Evolutionary conservation across 2,888 invertebrate species (phyloP).

Genomic region (Harpalus rufipes): DNA sequence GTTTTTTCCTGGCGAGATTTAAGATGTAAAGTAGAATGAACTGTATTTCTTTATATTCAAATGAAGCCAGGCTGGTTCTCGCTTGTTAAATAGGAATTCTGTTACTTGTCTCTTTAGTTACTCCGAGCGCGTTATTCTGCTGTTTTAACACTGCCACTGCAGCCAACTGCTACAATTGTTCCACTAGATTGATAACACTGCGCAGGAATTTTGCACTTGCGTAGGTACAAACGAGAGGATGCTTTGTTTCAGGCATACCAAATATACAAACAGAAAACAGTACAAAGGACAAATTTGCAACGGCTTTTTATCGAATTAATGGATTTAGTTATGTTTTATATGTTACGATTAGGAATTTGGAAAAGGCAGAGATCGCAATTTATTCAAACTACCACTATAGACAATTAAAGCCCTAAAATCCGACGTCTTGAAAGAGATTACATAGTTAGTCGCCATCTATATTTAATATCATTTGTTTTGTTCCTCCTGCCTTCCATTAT

Average conservation of each 20-base stretch:
- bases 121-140: conserved; percentile 46
- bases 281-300: neutral
- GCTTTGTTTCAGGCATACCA: neutral
- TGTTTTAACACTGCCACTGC: conserved; percentile 49
- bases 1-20: conserved; percentile 72
- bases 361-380: no score
- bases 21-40: conserved; percentile 76
- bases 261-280: neutral
- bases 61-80: conserved; percentile 71
- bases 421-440: no score
- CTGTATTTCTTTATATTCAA: conserved; percentile 77
- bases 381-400: no score
- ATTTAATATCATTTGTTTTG: no score
- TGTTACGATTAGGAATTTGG: no score
- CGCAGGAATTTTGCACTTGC: neutral
- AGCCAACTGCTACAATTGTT: conserved; percentile 36
- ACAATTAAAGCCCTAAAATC: no score
- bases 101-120: conserved; percentile 63
- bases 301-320: neutral
- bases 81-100: conserved; percentile 66
- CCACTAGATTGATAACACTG: conserved; percentile 16
- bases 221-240: neutral
- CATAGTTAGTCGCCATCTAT: no score
- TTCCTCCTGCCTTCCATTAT: no score
- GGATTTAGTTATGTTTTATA: neutral